phyloP scores from a whole-genome alignment of 2,113 vertebrate species.

The Vimba vimba region DNA sequence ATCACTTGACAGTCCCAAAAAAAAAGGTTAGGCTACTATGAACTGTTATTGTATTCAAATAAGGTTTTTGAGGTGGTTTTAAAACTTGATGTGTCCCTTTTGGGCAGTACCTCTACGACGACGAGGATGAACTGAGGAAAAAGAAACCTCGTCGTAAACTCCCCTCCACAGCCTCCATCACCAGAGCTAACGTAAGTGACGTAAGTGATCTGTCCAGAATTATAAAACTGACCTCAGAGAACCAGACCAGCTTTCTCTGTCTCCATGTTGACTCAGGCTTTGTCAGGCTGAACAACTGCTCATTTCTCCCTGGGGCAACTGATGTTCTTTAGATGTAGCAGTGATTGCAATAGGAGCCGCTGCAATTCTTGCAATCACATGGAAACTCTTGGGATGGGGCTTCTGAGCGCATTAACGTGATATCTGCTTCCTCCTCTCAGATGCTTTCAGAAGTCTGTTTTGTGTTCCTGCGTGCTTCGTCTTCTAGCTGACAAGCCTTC shows the following conservation, averaged over 20 bases:
- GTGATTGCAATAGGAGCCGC: not conserved
- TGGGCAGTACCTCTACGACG: slow-evolving; percentile 84
- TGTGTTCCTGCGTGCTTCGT: slow-evolving; percentile 32
- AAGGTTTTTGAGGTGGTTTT: not conserved
- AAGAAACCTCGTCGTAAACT: slow-evolving; percentile 89
- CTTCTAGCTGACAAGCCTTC: slow-evolving; percentile 23
- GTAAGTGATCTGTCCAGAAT: slow-evolving; percentile 23
- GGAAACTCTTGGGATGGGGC: slow-evolving; percentile 22
- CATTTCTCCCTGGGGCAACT: slow-evolving; percentile 27
- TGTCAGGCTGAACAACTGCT: not conserved
- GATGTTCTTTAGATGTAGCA: slow-evolving; percentile 46
- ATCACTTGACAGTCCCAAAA: too few species aligned
- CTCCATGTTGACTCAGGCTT: slow-evolving; percentile 28
- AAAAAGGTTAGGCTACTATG: too few species aligned
- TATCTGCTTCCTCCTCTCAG: slow-evolving; percentile 30
- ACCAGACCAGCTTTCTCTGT: slow-evolving; percentile 6
- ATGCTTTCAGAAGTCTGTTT: slow-evolving; percentile 43
- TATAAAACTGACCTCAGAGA: slow-evolving; percentile 21
- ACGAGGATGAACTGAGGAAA: slow-evolving; percentile 89
- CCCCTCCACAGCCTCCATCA: slow-evolving; percentile 81
- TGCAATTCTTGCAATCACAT: slow-evolving; percentile 28
- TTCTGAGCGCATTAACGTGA: slow-evolving; percentile 18
- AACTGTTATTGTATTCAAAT: not conserved
- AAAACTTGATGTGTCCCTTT: not conserved
- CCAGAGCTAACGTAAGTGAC: slow-evolving; percentile 71